Evolutionary conservation across 2,113 vertebrate species (phyloP), one percentile per base, ranked within the genome.

Genomic region (Hyla sarda): DNA sequence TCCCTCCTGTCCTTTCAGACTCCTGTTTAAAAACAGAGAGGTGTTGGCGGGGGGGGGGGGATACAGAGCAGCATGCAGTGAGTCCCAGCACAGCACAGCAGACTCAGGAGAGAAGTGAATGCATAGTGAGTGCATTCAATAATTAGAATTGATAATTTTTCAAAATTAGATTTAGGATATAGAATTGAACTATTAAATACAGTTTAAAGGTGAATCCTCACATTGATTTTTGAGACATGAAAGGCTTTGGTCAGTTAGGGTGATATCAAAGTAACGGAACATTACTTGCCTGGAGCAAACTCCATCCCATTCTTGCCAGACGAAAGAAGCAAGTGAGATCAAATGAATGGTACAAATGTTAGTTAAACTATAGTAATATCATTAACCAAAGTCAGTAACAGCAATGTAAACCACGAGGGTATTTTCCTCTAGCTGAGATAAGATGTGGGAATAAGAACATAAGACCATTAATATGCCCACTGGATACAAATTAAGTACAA

Each of bases 401-500:
- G 37, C 23, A 25, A 47, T 74, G 13, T 74, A 48, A 45, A 74
- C 41, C 37, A 74, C 14, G 13, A n/a, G 71, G n/a, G 71, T 19
- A 73, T 73, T 23, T 67, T 67, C 25, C 21, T 71, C 65, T 34
- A 19, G 1, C 14, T 34, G 30, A 45, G 21, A 45, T 34, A 45
- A 45, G 71, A 45, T 13, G 21, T 45, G 37, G 37, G 71, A 73
- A 45, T 41, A 73, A 73, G 37, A 45, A 45, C 71, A 73, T 34
- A 45, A 45, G 34, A 73, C 72, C 17, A 47, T 17, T 21, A 74
- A 74, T 37, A 48, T 74, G 37, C 30, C 37, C 1, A 48, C 10
- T 74, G 72, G n/a, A 74, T 47, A 34, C 10, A 74, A 47, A 14
- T 74, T 74, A n/a, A 47, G n/a, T 48, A 41, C 14, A 71, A 71